Percentiles rank a stretch among this genome's conserved stretches.
Conservation (phyloP, 1,140 invertebrate genomes). For the Bombus ignitus region DNA sequence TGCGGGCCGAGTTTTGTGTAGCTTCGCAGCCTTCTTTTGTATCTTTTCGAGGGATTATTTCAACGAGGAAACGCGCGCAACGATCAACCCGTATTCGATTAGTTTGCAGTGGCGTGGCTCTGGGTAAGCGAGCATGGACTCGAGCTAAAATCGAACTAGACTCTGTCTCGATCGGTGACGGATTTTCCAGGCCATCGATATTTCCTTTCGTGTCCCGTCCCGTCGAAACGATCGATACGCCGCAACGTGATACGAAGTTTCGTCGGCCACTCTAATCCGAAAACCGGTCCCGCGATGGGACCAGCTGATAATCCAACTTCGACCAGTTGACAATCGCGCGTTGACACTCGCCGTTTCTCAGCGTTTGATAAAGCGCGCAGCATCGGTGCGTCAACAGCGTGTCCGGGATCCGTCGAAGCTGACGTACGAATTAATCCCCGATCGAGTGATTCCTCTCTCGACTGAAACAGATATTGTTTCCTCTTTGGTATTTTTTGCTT, state of each 20-base stretch:
- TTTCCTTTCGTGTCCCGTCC: not conserved
- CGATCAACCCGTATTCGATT: constrained; percentile 1
- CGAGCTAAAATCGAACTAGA: not conserved
- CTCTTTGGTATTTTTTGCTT: not conserved
- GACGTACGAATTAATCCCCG: constrained; percentile 2
- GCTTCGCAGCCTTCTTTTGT: too few species aligned
- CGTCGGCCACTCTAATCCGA: constrained; percentile 11
- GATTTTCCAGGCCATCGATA: constrained; percentile 42
- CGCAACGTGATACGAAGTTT: constrained; percentile 32
- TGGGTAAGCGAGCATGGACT: not conserved
- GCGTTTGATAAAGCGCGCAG: not conserved
- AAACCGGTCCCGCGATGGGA: constrained; percentile 15
- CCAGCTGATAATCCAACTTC: constrained; percentile 34
- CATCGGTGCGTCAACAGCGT: not conserved
- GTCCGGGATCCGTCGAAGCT: not conserved
- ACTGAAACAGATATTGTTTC: not conserved
- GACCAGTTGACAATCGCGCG: constrained; percentile 32
- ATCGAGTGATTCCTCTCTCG: not conserved
- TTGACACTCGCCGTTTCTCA: not conserved
- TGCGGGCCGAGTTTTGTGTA: too few species aligned
- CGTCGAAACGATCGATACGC: constrained; percentile 9
- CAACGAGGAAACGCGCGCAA: not conserved
- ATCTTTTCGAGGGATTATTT: not conserved
- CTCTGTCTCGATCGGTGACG: not conserved
- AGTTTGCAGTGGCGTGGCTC: not conserved